Conservation (phyloP, 2,113 vertebrate genomes). For the Chrysemys picta region DNA sequence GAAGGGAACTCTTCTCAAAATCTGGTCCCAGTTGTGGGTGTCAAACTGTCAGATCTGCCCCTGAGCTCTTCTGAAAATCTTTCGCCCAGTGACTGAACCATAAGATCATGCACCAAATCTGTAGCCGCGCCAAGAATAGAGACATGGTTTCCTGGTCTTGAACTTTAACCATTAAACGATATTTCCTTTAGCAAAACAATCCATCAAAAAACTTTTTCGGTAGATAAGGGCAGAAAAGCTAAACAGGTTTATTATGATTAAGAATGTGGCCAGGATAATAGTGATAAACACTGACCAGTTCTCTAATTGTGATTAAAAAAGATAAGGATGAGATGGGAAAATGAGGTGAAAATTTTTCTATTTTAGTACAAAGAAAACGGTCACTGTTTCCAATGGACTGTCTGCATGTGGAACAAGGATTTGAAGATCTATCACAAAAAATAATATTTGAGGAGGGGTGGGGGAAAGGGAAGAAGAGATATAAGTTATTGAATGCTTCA, state of each 20-base stretch:
- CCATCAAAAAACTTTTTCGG: not conserved
- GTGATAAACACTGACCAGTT: not conserved
- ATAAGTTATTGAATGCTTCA: not conserved
- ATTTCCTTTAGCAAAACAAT: not conserved
- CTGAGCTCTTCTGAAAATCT: not conserved
- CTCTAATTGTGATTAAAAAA: not conserved
- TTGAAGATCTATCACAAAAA: not conserved
- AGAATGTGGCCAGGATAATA: not conserved
- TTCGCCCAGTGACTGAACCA: not conserved
- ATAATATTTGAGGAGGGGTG: not conserved
- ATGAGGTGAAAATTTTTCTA: not conserved
- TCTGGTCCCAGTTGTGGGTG: not conserved
- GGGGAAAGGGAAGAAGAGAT: not conserved
- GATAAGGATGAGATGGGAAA: not conserved
- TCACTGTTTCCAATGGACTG: not conserved
- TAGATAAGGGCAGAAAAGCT: not conserved
- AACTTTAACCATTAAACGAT: not conserved
- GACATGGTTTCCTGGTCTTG: not conserved
- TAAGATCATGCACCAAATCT: not conserved
- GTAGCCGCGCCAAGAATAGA: not conserved
- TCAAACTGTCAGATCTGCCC: not conserved
- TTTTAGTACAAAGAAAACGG: not conserved
- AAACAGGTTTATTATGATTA: not conserved
- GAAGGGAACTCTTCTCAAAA: not conserved
- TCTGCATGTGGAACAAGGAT: not conserved